Evolutionary conservation across 2,797 vertebrate species (phyloP), one percentile per base, ranked within the genome.

Genomic region (Podarcis siculus): DNA sequence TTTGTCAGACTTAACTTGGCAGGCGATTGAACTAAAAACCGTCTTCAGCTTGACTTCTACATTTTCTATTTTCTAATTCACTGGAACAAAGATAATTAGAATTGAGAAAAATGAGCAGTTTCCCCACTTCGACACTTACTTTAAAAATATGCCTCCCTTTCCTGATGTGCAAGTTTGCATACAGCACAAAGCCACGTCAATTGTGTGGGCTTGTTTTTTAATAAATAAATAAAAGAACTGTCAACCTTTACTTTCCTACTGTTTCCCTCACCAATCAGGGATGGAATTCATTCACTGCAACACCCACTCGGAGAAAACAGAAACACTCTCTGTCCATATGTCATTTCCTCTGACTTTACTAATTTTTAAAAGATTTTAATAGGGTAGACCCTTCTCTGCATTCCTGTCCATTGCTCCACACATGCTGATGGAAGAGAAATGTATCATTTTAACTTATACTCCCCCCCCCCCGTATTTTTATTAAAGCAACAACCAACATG

Each of bases 1-100:
- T 98, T 98, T 97, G 96, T 98, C 97, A 98, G 96, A 96, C 94
- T 96, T 97, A 98, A 97, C 96, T 96, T 97, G 97, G 96, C 97
- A 97, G 97, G 94, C 87, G 85, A 96, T 94, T 95, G 96, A 97
- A 95, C 94, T 97, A 95, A 96, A 95, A 95, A 95, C 94, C 89
- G 93, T 97, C 96, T 96, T 93, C 91, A 96, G 95, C 94, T 95
- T 96, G 95, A 97, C 96, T 97, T 95, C 95, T 96, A 97, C 97
- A 97, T 97, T 97, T 97, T 97, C 97, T 95, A 96, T 97, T 97
- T 97, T 96, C 95, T 97, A 97, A 97, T 97, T 96, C 96, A 95
- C 90, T 97, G 96, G 96, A 97, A 97, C n/a, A 21, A 95, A 96
- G 95, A 97, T 97, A 97, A 98, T 97, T 97, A 97, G 96, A 95